Base-by-base conservation (phyloP, 2,888 invertebrate genomes). In the Vanessa cardui region DNA sequence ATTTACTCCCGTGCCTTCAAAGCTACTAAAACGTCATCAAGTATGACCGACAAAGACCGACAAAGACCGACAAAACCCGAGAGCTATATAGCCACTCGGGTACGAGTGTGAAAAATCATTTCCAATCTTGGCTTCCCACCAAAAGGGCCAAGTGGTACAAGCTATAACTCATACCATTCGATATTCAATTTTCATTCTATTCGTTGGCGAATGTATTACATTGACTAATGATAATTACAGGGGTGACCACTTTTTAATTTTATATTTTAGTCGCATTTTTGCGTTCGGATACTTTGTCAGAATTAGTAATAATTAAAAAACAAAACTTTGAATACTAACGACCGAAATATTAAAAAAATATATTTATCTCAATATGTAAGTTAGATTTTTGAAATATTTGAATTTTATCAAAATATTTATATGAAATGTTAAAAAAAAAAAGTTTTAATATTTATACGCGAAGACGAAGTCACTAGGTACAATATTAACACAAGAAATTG, bases 191-290 rank as follows among this genome's bases (percentile, higher is more conserved):
- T 65, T 73, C 68, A 64, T 73, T 71, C 64, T 70, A 67, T 71
- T 73, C 69, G 68, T 69, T 62, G 46, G 47, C 54, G 68, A 72
- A 71, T 73, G 72, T 73, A 72, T 73, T 70, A 72, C 67, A 66
- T 66, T 66, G 73, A 72, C 72, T 73, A 73, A 73, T 73, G 73
- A 68, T 75, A 74, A 72, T 75, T 66, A 72, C 56, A 73, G 56
- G 64, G 67, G 72, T 66, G 56, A 33, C 74, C 44, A 68, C 60
- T 18, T 16, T 44, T 69, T 50, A 12, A 15, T 45, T 46, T 15
- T 56, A 26, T 39, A 18, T 18, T 16, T 7, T n/a, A 56, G 16
- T 9, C n/a, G n/a, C 6, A 16, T 18, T 56, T 33, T 16, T 39
- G 4, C 39, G 12, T 39, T 39, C 39, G 39, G 39, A 39, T 39